Percentiles rank a stretch among this genome's conserved stretches.
Evolutionary conservation across 2,113 vertebrate species (phyloP).

Genomic region (Gobius niger): DNA sequence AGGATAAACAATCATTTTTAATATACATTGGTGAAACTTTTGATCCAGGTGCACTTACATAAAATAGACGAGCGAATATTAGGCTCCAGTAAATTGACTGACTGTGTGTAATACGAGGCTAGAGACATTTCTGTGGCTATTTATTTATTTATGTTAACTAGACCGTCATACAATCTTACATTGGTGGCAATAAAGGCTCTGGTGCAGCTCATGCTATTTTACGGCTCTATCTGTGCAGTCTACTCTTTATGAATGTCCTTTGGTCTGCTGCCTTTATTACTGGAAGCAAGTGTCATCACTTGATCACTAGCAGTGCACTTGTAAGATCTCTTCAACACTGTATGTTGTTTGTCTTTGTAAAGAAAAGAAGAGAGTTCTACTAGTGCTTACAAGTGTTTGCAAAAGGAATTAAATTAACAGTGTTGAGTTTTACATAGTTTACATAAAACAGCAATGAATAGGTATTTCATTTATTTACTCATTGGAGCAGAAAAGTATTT

Average conservation of each 20-base stretch:
- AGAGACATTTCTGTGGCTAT: neutral
- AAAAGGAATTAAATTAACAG: neutral
- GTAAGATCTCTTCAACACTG: neutral
- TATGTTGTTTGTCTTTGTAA: neutral
- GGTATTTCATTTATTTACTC: neutral
- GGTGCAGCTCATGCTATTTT: neutral
- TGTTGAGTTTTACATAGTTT: neutral
- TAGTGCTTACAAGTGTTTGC: neutral
- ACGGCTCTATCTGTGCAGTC: neutral
- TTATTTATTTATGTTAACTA: constrained; percentile 5
- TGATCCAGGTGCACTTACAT: too few species aligned
- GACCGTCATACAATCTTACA: neutral
- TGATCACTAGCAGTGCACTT: neutral
- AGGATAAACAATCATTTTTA: neutral
- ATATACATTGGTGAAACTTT: too few species aligned
- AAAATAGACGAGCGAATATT: too few species aligned
- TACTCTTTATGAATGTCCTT: constrained; percentile 7
- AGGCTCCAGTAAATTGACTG: too few species aligned
- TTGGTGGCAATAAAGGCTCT: neutral
- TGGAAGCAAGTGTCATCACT: neutral
- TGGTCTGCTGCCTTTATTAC: neutral
- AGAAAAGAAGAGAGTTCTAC: neutral
- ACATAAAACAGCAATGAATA: neutral
- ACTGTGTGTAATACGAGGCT: too few species aligned
- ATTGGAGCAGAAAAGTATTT: too few species aligned